Base-by-base conservation (phyloP, 2,113 vertebrate genomes). In the Mungos mungo region DNA sequence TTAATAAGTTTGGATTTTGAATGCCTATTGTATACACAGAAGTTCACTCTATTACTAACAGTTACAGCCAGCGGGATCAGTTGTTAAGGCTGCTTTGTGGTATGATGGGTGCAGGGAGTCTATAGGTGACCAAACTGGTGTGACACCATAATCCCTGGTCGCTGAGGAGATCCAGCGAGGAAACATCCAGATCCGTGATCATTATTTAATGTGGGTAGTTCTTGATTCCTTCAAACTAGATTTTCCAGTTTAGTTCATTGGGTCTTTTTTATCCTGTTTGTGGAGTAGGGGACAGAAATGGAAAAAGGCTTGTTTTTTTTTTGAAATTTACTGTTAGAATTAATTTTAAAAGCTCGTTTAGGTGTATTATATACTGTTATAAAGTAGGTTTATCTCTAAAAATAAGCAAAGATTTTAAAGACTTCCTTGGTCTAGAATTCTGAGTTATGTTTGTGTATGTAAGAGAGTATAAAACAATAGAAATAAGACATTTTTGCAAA, bases 341-440 rank as follows among this genome's bases (percentile, higher is more conserved):
- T 85, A 65, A 41, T 60, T 90, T 72, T n/a, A 25, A 93, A 90
- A 77, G 60, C 33, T 66, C 16, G 45, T 68, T 76, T 91, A 33
- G 14, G 27, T 86, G 1, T 88, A 14, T 87, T 68, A 14, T 52
- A 27, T 7, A 16, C 23, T 85, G 41, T 41, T 41, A 41, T 92
- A 85, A 88, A 93, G 29, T 87, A 77, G 54, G 27, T 54, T 93
- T 5, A 54, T 95, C 72, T 57, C 7, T 88, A 74, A 84, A 94
- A 74, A 81, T 31, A 54, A 82, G 27, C 35, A 41, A 76, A 57
- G 11, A 41, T 65, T 54, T 83, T 71, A 72, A 74, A 66, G 25
- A 27, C 54, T 91, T 83, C 79, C 31, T 95, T 74, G 16, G 8
- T 84, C 71, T 90, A 45, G 41, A 86, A 74, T 92, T 92, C 82